These are phyloP conservation scores for Daboia siamensis DNA, from an alignment of 2,113 vertebrate species.

Conservation along the genomic window DNA sequence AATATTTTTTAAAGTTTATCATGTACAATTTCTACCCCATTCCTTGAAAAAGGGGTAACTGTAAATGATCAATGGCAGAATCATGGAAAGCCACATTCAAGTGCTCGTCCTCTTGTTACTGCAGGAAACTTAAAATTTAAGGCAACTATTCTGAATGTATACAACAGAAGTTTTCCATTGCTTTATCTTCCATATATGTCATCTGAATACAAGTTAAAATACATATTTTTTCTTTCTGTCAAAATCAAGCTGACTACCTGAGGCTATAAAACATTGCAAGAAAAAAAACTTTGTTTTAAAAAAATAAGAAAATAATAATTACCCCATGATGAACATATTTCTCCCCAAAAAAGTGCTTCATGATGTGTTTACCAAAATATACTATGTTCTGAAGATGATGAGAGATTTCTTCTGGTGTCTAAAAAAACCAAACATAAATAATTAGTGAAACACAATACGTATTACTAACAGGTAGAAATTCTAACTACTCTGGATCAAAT, in stretches of 20 bases:
- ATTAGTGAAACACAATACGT: neutral
- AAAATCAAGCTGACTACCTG: neutral
- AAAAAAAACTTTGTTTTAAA: neutral
- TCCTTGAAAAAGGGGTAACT: neutral
- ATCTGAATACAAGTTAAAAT: neutral
- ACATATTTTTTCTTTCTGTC: neutral
- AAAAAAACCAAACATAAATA: slow-evolving; percentile 45
- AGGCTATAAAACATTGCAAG: neutral
- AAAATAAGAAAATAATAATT: slow-evolving; percentile 49
- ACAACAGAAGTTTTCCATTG: neutral
- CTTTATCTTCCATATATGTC: neutral
- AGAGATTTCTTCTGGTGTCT: slow-evolving; percentile 86
- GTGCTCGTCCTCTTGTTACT: neutral
- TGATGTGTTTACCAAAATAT: slow-evolving; percentile 92
- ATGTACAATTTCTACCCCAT: neutral
- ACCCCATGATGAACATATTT: slow-evolving; percentile 93
- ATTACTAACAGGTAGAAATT: neutral
- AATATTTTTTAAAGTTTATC: neutral
- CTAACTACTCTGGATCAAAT: neutral
- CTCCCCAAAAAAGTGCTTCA: slow-evolving; percentile 94
- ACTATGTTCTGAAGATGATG: slow-evolving; percentile 92
- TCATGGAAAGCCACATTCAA: neutral
- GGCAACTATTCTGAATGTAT: neutral
- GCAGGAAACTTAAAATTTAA: neutral
- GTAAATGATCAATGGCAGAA: neutral